Evolutionary conservation across 2,113 vertebrate species (phyloP), one percentile per base, ranked within the genome.

Genomic region (Paramormyrops kingsleyae): DNA sequence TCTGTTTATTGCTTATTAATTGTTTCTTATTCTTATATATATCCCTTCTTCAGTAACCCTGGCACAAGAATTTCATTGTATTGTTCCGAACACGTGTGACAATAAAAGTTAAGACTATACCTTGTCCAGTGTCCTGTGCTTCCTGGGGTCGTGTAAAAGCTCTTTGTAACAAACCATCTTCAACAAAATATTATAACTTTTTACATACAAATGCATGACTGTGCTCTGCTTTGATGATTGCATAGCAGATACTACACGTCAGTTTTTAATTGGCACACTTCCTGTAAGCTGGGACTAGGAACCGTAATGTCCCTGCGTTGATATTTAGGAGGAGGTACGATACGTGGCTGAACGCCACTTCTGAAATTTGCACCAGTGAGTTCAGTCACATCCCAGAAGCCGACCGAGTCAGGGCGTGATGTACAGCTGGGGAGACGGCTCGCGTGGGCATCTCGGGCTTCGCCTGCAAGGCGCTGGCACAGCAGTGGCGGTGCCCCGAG

Each of bases 401-500:
- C 39, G 47, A 31, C 84, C 15, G 49, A 5, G 24, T 52, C 53
- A 66, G 19, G n/a, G 4, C n/a, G 49, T 13, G 49, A 90, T 91
- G 89, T 31, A 94, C 86, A 92, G 94, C 66, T 95, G 94, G 94
- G 94, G 94, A 3, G 95, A 94, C 87, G 88, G 91, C 53, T 90
- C 94, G 74, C 90, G 90, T 66, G 95, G 94, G 85, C 94, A 95
- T 89, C 92, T 93, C 13, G 92, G 4, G 39, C 89, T 15, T 46
- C 91, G 6, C 89, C 94, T 24, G 35, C 90, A 31, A 92, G 94
- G 92, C 88, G 88, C 0, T 12, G 39, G 15, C 4, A 83, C 53
- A 85, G 12, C 3, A 24, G 53, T 87, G 47, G n/a, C 24, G 9
- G 27, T 50, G 7, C 92, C 90, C 52, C 77, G 77, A 46, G 21